Conservation (phyloP, 2,113 vertebrate species). For the Xiphophorus couchianus region DNA sequence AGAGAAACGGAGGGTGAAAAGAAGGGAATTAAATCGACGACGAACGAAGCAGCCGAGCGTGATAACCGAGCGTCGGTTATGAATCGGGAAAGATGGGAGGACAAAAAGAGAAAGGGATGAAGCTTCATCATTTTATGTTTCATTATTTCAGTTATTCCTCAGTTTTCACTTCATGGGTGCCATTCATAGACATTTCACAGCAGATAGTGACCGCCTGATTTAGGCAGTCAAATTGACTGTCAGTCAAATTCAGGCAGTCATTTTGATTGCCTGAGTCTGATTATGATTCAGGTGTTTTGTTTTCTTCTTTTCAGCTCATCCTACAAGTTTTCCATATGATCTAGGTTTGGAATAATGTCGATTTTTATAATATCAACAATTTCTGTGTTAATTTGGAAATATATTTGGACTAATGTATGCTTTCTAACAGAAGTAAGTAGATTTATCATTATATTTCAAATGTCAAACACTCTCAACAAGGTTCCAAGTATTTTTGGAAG, state of each 20-base stretch:
- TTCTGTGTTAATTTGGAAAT: too few relatives aligned
- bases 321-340: neutral
- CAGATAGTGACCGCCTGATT: neutral
- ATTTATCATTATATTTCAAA: too few relatives aligned
- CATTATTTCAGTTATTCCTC: neutral
- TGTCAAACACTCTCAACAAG: too few relatives aligned
- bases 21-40: conserved; percentile 18
- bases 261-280: too few relatives aligned
- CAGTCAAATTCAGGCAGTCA: too few relatives aligned
- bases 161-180: neutral
- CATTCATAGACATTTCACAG: neutral
- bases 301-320: neutral
- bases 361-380: too few relatives aligned
- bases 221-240: too few relatives aligned
- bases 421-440: too few relatives aligned
- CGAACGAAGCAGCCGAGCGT: conserved; percentile 44
- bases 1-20: neutral
- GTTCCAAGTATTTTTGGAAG: too few relatives aligned
- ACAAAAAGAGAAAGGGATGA: neutral
- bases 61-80: conserved; percentile 24
- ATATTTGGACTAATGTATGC: too few relatives aligned
- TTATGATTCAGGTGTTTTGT: too few relatives aligned
- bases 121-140: neutral
- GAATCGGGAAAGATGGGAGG: conserved; percentile 16
- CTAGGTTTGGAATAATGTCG: neutral